Percentiles rank a stretch among this genome's conserved stretches.
Conservation (phyloP, 2,797 vertebrate genomes). For the Megalops cyprinoides region DNA sequence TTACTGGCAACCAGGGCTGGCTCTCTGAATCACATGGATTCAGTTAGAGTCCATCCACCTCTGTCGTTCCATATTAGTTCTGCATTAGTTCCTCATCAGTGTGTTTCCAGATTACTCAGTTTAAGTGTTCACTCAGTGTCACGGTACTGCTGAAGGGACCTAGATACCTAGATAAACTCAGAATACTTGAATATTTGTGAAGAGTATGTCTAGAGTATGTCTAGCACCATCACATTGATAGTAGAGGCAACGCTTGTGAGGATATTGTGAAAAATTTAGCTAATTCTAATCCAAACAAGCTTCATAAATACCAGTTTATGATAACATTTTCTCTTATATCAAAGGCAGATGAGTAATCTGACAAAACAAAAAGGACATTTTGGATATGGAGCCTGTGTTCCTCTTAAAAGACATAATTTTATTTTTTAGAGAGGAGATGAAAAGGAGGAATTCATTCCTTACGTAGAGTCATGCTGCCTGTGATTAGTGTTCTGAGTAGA, state of each 20-base stretch:
- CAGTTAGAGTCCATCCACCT: not conserved
- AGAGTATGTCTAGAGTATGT: not conserved
- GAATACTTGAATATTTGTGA: constrained; percentile 27
- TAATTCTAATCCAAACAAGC: not conserved
- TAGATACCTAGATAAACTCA: too few relatives aligned
- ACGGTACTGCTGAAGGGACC: not conserved
- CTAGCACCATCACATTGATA: too few relatives aligned
- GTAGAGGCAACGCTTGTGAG: too few relatives aligned
- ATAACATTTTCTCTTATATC: not conserved
- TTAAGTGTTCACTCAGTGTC: not conserved
- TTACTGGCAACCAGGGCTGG: not conserved
- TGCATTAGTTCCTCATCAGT: too few relatives aligned
- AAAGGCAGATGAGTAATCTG: not conserved
- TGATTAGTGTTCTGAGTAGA: not conserved
- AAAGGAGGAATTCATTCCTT: not conserved
- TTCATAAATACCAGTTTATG: not conserved
- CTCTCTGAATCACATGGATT: not conserved
- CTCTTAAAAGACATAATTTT: not conserved
- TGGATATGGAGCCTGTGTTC: not conserved
- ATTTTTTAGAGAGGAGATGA: not conserved
- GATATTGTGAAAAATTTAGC: too few relatives aligned
- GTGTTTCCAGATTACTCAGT: not conserved
- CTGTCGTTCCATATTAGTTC: not conserved
- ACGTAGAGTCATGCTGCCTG: not conserved
- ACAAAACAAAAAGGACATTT: not conserved